Evolutionary conservation across 1,140 invertebrate species (phyloP).

Genomic region (Eupeodes corollae): DNA sequence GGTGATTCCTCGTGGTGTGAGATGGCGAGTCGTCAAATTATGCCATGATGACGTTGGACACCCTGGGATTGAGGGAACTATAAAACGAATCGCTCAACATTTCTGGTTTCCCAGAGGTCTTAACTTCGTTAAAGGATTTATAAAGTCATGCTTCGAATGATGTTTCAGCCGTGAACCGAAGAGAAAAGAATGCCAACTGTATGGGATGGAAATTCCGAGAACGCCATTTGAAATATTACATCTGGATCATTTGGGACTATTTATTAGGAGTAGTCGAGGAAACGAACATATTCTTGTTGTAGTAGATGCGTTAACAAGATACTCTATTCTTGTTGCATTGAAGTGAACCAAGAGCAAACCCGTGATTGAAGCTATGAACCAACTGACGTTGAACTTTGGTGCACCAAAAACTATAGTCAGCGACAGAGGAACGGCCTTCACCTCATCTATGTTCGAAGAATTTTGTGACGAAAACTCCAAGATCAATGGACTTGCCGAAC

Average conservation of each 20-base stretch:
- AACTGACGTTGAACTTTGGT: not conserved
- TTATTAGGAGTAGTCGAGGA: slow-evolving; percentile 10
- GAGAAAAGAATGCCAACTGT: slow-evolving; percentile 11
- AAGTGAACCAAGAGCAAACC: not conserved
- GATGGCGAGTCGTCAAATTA: not conserved
- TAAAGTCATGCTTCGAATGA: slow-evolving; percentile 3
- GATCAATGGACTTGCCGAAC: slow-evolving; percentile 16
- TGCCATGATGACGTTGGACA: not conserved
- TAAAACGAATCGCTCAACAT: not conserved
- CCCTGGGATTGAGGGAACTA: too few species aligned
- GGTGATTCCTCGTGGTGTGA: not conserved
- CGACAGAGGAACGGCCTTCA: slow-evolving; percentile 1
- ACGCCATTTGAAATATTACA: slow-evolving; percentile 16
- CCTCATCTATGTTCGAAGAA: not conserved
- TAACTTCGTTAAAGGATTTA: not conserved
- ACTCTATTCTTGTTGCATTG: not conserved
- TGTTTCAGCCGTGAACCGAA: not conserved
- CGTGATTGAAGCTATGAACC: not conserved
- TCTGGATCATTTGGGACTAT: slow-evolving; percentile 22
- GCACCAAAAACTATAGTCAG: not conserved
- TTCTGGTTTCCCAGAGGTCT: not conserved
- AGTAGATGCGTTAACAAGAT: slow-evolving; percentile 7
- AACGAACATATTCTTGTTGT: too few species aligned
- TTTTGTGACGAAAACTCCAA: slow-evolving; percentile 5
- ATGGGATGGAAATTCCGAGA: slow-evolving; percentile 10